These are phyloP conservation scores for Lasiommata megera DNA, from an alignment of 2,888 invertebrate genomes.

Conservation along the genomic window DNA sequence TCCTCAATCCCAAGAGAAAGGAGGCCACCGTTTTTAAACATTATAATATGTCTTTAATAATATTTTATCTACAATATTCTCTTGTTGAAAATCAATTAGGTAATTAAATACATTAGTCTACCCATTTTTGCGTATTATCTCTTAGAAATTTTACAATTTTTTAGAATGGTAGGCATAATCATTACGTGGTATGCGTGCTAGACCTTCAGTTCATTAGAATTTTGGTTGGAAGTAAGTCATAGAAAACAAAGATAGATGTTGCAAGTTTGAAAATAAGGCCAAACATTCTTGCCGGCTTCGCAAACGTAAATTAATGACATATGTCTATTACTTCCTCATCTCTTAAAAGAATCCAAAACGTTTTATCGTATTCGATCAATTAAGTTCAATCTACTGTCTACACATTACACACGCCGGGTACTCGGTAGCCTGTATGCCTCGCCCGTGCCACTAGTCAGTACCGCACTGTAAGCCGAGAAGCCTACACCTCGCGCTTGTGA, in stretches of 20 bases:
- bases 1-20: no score
- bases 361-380: conserved; percentile 61
- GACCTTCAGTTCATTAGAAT: neutral
- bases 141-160: no score
- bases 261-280: conserved; percentile 19
- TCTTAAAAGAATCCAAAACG: conserved; percentile 30
- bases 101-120: no score
- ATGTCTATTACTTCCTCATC: conserved; percentile 37
- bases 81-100: no score
- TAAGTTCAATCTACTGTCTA: conserved; percentile 65
- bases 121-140: no score
- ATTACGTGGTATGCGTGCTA: no score
- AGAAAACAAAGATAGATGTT: neutral
- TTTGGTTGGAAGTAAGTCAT: neutral
- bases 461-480: conserved; percentile 68
- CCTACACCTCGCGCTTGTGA: conserved; percentile 52
- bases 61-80: no score
- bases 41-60: no score
- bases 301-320: conserved; percentile 17
- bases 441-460: conserved; percentile 48
- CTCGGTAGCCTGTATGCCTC: conserved; percentile 1
- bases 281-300: conserved; percentile 24
- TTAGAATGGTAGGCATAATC: no score
- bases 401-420: conserved; percentile 40
- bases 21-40: no score